Evolutionary conservation across 2,888 invertebrate species (phyloP), one percentile per base, ranked within the genome.

Genomic region (Abscondita cerata): DNA sequence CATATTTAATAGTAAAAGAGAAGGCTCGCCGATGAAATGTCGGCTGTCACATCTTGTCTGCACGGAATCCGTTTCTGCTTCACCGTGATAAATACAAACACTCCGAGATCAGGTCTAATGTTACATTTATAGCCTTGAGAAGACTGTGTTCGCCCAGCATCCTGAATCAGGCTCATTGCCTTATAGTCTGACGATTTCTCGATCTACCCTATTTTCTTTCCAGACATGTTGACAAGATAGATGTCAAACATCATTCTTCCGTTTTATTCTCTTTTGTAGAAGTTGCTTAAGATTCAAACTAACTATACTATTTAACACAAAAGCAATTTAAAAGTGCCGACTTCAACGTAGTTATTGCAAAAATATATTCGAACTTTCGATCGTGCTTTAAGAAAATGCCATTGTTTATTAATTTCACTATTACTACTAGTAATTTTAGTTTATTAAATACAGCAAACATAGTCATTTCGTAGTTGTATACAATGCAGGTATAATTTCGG

Each of bases 231-330:
- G 73, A 75, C 74, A 75, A 77, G 77, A 78, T 74, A 70, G 72
- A 77, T 78, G 76, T 69, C 67, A 65, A 72, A 69, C 69, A 77
- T 77, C 75, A 73, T 73, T 77, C 75, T 75, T 72, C 65, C 67
- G 66, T 69, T 70, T 72, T 72, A 70, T 59, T 62, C 55, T 36
- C 58, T 53, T 48, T 51, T 38, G 59, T 66, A 55, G 58, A 46
- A 66, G 66, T 75, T 76, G 71, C 68, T 75, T 75, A 75, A 72
- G 73, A 75, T 76, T 75, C 74, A 73, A 74, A 75, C 73, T 72
- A 75, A 62, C 53, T 57, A 20, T 44, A 55, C 51, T 60, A 60
- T 55, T 60, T 60, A 60, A 55, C 60, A 46, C 41, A 52, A 41
- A 50, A 33, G 40, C 55, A 60, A 60, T 55, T 55, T 60, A 60